phyloP scores from a whole-genome alignment of 2,113 vertebrate species.

The Pogonocichla stellata region DNA sequence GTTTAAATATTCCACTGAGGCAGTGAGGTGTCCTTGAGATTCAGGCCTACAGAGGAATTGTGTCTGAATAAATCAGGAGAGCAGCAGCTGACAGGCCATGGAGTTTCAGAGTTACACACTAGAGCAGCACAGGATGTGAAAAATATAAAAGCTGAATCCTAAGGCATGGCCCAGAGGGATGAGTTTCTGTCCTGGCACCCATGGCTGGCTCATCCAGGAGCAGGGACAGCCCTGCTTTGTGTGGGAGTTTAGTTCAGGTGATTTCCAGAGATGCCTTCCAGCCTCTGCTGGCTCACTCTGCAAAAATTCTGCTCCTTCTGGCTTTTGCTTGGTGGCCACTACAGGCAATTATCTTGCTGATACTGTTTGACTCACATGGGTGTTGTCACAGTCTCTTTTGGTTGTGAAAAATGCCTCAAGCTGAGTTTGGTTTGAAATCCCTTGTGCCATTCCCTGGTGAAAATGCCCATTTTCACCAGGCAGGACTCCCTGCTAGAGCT shows the following conservation, averaged over 20 bases:
- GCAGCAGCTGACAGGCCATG: background rate
- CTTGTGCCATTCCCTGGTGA: background rate
- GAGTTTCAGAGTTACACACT: rapidly evolving
- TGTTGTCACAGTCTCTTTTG: background rate
- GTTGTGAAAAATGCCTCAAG: background rate
- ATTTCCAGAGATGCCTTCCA: background rate
- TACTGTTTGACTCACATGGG: rapidly evolving
- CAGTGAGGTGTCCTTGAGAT: background rate
- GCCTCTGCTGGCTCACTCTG: background rate
- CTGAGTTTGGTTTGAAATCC: background rate
- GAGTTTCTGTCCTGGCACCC: background rate
- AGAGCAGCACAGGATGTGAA: background rate
- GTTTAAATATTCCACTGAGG: background rate
- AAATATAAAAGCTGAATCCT: background rate
- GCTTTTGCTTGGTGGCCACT: background rate
- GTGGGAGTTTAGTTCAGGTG: rapidly evolving
- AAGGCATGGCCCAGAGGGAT: background rate
- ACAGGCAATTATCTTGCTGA: background rate
- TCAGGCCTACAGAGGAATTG: background rate
- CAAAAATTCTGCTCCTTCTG: background rate
- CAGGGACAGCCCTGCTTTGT: background rate
- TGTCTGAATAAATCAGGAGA: no score
- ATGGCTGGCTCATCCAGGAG: background rate
- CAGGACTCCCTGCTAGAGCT: background rate
- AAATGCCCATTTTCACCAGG: background rate